phyloP scores from a whole-genome alignment of 2,888 invertebrate genomes.

The Molorchus minor region DNA sequence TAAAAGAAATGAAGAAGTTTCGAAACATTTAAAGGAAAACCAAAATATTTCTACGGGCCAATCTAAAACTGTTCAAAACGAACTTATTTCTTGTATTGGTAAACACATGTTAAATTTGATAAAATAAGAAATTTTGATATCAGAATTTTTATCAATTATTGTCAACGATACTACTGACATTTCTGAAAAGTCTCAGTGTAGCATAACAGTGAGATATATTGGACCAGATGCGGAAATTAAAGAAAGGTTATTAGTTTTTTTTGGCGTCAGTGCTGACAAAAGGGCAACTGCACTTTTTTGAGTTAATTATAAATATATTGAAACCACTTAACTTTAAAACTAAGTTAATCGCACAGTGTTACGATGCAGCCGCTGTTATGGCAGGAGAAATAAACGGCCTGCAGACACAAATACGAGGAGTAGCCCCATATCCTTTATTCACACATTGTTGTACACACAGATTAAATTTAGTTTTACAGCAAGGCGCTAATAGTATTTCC shows the following conservation, averaged over 20 bases:
- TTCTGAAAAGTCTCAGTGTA: too few relatives aligned
- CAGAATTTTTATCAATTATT: conserved; percentile 31
- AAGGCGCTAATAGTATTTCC: conserved; percentile 29
- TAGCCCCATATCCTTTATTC: conserved; percentile 39
- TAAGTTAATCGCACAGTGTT: conserved; percentile 52
- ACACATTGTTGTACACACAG: conserved; percentile 46
- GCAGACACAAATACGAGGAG: conserved; percentile 48
- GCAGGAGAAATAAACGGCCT: conserved; percentile 49
- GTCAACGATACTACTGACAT: conserved; percentile 41
- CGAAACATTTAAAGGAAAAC: background rate
- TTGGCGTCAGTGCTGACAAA: conserved; percentile 43
- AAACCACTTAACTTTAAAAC: too few relatives aligned
- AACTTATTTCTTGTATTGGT: conserved; percentile 33
- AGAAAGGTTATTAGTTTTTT: conserved; percentile 52
- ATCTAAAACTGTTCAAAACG: conserved; percentile 36
- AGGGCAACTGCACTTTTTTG: conserved; percentile 36
- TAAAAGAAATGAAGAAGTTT: conserved; percentile 12
- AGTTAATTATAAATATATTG: conserved; percentile 41
- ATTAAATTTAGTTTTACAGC: conserved; percentile 42
- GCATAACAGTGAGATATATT: too few relatives aligned
- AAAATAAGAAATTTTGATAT: conserved; percentile 31
- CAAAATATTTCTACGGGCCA: conserved; percentile 26
- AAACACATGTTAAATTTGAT: conserved; percentile 6
- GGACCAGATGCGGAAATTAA: too few relatives aligned
- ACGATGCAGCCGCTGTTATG: conserved; percentile 50